A percentile compares a stretch with the other conserved stretches of the same genome.
Evolutionary conservation across 1,140 invertebrate species (phyloP).

Genomic region (Melitaea cinxia): DNA sequence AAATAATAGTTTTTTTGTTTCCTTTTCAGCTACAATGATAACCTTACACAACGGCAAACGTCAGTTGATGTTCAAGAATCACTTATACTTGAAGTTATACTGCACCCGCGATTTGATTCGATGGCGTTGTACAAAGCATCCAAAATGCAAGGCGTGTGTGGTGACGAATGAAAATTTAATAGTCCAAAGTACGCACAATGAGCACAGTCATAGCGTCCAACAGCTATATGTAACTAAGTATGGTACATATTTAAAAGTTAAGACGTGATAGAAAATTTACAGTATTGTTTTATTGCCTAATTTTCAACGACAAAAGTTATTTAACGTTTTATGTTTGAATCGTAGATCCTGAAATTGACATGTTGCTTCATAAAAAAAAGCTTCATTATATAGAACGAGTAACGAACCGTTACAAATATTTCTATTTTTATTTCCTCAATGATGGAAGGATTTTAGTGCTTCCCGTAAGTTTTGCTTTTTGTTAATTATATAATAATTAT

Average conservation of each 20-base stretch:
- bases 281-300: too few species aligned
- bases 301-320: too few species aligned
- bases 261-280: too few species aligned
- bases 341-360: too few species aligned
- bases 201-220: constrained; percentile 16
- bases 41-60: constrained; percentile 18
- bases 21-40: constrained; percentile 18
- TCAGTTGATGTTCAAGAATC: constrained; percentile 14
- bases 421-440: too few species aligned
- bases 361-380: too few species aligned
- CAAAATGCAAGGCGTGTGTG: constrained; percentile 24
- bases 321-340: too few species aligned
- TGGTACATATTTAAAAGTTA: constrained; percentile 22
- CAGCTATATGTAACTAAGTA: constrained; percentile 4
- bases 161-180: neutral
- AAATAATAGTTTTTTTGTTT: neutral
- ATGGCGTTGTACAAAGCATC: constrained; percentile 35
- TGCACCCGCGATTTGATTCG: neutral
- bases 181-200: constrained; percentile 15
- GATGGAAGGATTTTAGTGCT: too few species aligned
- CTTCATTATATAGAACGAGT: too few species aligned
- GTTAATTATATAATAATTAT: too few species aligned
- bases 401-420: too few species aligned
- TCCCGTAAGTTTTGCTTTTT: too few species aligned
- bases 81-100: constrained; percentile 28